Conservation (phyloP, 2,888 invertebrate species). For the Phragmatobia fuliginosa region DNA sequence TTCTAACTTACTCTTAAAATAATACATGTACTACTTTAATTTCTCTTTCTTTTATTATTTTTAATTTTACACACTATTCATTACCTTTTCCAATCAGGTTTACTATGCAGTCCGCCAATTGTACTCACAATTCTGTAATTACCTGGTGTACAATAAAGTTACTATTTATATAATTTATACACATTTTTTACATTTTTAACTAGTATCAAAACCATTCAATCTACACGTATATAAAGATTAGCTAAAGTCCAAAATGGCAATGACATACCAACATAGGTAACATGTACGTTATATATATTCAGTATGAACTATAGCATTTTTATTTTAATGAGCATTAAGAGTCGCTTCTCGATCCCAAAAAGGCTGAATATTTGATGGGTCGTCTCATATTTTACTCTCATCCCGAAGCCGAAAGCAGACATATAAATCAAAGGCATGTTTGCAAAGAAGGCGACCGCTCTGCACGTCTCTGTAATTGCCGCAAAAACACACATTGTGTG, state of each 20-base stretch:
- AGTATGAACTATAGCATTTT: conserved; percentile 83
- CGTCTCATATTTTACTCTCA: conserved; percentile 83
- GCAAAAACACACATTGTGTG: conserved; percentile 82
- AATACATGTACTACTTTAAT: too few relatives aligned
- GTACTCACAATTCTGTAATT: too few relatives aligned
- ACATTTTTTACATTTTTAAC: too few relatives aligned
- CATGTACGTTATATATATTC: conserved; percentile 64
- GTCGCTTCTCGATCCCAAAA: conserved; percentile 75
- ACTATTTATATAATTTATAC: too few relatives aligned
- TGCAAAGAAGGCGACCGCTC: conserved; percentile 76
- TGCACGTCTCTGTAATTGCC: conserved; percentile 82
- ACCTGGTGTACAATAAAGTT: too few relatives aligned
- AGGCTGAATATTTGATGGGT: conserved; percentile 82
- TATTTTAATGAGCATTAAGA: conserved; percentile 83
- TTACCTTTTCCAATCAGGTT: too few relatives aligned
- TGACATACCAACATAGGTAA: conserved; percentile 62
- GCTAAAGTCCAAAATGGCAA: conserved; percentile 66
- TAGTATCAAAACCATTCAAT: conserved; percentile 51
- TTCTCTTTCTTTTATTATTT: too few relatives aligned
- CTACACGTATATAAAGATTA: conserved; percentile 38
- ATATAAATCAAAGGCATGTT: conserved; percentile 84
- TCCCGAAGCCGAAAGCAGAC: conserved; percentile 72
- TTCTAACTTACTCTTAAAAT: too few relatives aligned
- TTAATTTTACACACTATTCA: too few relatives aligned
- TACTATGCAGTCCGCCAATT: too few relatives aligned